A percentile compares a stretch with the other conserved stretches of the same genome.
Evolutionary conservation across 2,888 invertebrate genomes (phyloP).

Genomic region (Conus canariensis): DNA sequence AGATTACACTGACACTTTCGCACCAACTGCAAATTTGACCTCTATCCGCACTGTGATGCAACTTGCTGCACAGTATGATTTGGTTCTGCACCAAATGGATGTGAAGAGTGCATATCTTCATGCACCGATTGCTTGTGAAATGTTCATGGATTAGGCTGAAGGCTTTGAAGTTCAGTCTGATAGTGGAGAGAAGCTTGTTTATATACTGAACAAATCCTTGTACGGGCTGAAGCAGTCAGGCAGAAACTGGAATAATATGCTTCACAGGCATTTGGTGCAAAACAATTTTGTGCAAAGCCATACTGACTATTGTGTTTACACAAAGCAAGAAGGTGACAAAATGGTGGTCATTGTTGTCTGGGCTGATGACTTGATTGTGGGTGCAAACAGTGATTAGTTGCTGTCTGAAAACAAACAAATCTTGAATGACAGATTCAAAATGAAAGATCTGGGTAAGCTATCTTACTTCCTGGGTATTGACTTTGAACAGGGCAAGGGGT

Average conservation of each 20-base stretch:
- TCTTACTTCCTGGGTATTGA: slow-evolving; percentile 49
- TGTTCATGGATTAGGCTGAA: neutral
- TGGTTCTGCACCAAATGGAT: neutral
- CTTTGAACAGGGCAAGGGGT: slow-evolving; percentile 30
- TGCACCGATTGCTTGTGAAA: neutral
- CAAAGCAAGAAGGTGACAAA: neutral
- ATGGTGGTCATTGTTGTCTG: neutral
- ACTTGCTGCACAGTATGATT: neutral
- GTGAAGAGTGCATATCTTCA: neutral
- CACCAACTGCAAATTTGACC: neutral
- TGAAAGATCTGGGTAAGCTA: slow-evolving; percentile 50
- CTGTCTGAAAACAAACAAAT: neutral
- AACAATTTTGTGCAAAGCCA: neutral
- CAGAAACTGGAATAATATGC: neutral
- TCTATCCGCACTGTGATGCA: neutral
- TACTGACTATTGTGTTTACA: slow-evolving; percentile 21
- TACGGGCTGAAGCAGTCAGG: slow-evolving; percentile 19
- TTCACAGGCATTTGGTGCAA: slow-evolving; percentile 30
- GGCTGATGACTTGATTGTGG: slow-evolving; percentile 34
- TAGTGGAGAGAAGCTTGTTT: neutral
- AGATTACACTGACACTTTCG: neutral
- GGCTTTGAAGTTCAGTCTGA: neutral
- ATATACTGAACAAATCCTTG: neutral
- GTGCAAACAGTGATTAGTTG: slow-evolving; percentile 33
- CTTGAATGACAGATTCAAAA: slow-evolving; percentile 11